A percentile compares a stretch with the other conserved stretches of the same genome.
phyloP scores from a whole-genome alignment of 2,888 invertebrate genomes.

The Chymomyza amoena region DNA sequence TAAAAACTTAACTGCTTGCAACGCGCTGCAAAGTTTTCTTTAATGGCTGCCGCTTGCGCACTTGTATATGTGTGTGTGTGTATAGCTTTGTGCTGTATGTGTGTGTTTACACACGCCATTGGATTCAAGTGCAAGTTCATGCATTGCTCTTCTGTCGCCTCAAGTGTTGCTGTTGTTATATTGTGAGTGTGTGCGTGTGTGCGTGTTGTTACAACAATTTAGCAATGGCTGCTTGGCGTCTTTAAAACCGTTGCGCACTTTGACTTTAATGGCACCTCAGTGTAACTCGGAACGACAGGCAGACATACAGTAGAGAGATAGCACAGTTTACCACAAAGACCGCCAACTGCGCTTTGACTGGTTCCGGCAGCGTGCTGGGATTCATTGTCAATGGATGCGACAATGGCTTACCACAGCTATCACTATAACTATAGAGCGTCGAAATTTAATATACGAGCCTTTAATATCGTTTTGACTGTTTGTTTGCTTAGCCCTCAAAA shows the following conservation, averaged over 20 bases:
- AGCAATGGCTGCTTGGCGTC: background rate
- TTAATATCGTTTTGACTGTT: background rate
- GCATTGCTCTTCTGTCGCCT: slow-evolving; percentile 11
- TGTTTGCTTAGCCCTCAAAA: background rate
- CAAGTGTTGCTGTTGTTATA: background rate
- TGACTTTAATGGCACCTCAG: background rate
- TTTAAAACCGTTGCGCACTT: background rate
- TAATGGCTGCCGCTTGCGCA: slow-evolving; percentile 13
- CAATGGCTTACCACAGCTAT: background rate
- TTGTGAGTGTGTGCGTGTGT: background rate
- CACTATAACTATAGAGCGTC: background rate
- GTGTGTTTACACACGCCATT: slow-evolving; percentile 26
- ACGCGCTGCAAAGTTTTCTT: background rate
- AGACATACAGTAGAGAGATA: background rate
- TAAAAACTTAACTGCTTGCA: slow-evolving; percentile 23
- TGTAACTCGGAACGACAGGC: too few relatives aligned
- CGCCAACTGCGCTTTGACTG: slow-evolving; percentile 1
- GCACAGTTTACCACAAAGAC: background rate
- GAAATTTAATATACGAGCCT: slow-evolving; percentile 15
- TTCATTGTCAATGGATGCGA: background rate
- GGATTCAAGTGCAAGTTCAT: slow-evolving; percentile 42
- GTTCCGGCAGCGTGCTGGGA: background rate
- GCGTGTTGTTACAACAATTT: background rate
- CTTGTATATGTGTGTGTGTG: slow-evolving; percentile 4
- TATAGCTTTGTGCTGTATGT: background rate